Percentiles rank a stretch among this genome's conserved stretches.
These are phyloP conservation scores for Hippoglossus stenolepis DNA, from an alignment of 2,113 vertebrate genomes.

Conservation along the genomic window DNA sequence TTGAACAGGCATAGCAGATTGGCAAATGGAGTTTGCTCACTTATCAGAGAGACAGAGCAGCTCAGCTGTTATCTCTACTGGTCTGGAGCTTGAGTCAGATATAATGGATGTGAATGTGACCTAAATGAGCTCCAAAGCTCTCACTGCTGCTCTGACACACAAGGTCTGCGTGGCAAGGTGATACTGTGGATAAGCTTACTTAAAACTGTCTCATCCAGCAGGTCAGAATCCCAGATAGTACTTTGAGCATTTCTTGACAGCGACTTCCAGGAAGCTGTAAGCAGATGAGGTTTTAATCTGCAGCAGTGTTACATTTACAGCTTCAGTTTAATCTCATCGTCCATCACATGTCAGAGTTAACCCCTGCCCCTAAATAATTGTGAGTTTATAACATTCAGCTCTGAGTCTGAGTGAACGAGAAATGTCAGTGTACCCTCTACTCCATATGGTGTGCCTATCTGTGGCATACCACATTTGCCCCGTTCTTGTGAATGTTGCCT, in stretches of 20 bases:
- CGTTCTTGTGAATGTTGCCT: constrained; percentile 39
- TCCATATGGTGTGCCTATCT: constrained; percentile 60
- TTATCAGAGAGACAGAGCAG: background rate
- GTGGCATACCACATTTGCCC: constrained; percentile 15
- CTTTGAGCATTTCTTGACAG: constrained; percentile 12
- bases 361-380: background rate
- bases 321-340: constrained; percentile 48
- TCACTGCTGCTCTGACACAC: background rate
- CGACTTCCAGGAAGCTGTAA: constrained; percentile 7
- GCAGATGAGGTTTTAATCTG: constrained; percentile 44
- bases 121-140: background rate
- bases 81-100: background rate
- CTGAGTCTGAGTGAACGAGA: background rate
- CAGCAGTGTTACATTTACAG: constrained; percentile 4
- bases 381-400: background rate
- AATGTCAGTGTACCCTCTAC: background rate
- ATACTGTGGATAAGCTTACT: constrained; percentile 20
- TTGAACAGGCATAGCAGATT: too few relatives aligned
- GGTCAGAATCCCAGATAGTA: constrained; percentile 6
- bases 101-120: constrained; percentile 6
- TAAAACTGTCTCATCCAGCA: constrained; percentile 19
- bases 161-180: background rate
- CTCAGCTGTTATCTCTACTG: background rate
- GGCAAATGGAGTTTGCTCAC: too few relatives aligned
- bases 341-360: constrained; percentile 36